These are phyloP conservation scores for Leptinotarsa juncta DNA, from an alignment of 2,888 invertebrate genomes.

Conservation along the genomic window DNA sequence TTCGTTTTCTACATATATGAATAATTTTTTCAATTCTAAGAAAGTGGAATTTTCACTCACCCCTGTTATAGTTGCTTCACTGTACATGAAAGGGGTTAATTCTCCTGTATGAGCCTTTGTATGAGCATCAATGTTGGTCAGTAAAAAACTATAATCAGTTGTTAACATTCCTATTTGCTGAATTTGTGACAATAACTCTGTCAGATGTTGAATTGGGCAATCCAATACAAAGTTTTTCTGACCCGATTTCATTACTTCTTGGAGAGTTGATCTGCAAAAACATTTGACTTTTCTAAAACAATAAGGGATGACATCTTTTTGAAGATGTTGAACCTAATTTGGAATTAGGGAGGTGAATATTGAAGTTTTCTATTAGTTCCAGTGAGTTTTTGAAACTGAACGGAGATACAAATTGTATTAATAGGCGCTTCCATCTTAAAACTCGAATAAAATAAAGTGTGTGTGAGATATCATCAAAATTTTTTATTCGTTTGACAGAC, in stretches of 20 bases:
- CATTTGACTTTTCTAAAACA: no score
- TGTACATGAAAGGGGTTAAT: slow-evolving; percentile 69
- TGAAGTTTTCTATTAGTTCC: no score
- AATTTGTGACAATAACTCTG: slow-evolving; percentile 68
- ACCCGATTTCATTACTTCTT: slow-evolving; percentile 64
- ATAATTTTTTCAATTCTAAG: no score
- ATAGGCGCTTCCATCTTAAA: no score
- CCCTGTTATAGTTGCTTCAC: slow-evolving; percentile 73
- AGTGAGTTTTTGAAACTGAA: no score
- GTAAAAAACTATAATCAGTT: slow-evolving; percentile 68
- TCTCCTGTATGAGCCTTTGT: slow-evolving; percentile 69
- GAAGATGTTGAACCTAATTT: not conserved
- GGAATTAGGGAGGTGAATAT: no score
- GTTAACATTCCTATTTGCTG: slow-evolving; percentile 73
- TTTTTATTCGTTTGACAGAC: no score
- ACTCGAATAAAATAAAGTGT: no score
- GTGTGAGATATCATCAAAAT: no score
- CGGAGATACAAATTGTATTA: no score
- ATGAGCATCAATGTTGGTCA: slow-evolving; percentile 71
- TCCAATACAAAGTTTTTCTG: slow-evolving; percentile 69
- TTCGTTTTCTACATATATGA: no score
- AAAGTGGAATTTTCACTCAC: slow-evolving; percentile 47
- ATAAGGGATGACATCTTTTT: not conserved
- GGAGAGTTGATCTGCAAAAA: slow-evolving; percentile 61
- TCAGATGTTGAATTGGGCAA: slow-evolving; percentile 66